Evolutionary conservation across 2,797 vertebrate species (phyloP), one percentile per base, ranked within the genome.

Genomic region (Gastrophryne carolinensis): DNA sequence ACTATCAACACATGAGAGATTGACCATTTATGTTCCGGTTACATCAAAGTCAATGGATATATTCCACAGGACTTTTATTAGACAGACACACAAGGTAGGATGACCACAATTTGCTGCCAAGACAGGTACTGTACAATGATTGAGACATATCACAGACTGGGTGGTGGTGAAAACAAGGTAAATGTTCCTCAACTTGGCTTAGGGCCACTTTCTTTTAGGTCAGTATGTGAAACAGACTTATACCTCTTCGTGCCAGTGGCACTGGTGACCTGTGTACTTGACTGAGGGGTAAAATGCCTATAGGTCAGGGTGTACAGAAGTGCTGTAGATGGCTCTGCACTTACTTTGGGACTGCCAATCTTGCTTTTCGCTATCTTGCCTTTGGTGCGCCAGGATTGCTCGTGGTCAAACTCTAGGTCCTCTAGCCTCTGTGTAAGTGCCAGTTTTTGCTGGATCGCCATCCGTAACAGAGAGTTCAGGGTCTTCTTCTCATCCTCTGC

Each of bases 401-500:
- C 96, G 0, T 98, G 91, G 89, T 99, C 97, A 29, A 98, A 98
- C 89, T 99, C 98, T 89, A 99, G 93, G 83, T 99, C 98, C 86
- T 99, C 98, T 83, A 99, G 88, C 2, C 98, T 91, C 80, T 99
- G 98, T 6, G 98, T 99, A 73, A 99, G 87, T 37, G 98, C 96
- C 82, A 99, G 90, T 82, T 99, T 99, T 91, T 99, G 98, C 87
- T 99, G 98, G 84, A 99, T 99, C 41, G 98, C 98, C 97, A 99
- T 98, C 64, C 95, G 92, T 63, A 99, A 91, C 82, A 99, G 93
- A 71, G 96, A 98, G 90, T 99, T 98, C 71, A 99, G 81, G 3
- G 97, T 99, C 92, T 98, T 99, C 88, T 99, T 99, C 91, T 99
- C 98, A n/a, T 99, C 97, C 88, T 99, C 98, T 0, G 98, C 98